Percentiles rank a stretch among this genome's conserved stretches.
phyloP scores from a whole-genome alignment of 1,140 invertebrate species.

The Campoletis sonorensis region DNA sequence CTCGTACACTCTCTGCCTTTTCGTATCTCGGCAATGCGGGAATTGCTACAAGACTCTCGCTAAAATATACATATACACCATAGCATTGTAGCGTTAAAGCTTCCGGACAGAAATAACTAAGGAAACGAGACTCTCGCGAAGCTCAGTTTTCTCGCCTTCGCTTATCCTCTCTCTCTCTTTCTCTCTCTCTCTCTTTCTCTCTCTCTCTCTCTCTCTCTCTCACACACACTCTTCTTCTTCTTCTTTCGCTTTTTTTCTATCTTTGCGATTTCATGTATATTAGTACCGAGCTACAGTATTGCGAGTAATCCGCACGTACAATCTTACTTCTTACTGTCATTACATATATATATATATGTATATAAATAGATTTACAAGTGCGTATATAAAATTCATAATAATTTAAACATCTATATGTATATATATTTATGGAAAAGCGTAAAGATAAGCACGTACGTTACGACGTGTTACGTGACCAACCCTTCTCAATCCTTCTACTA shows the following conservation, averaged over 20 bases:
- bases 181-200: neutral
- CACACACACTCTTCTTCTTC: too few species aligned
- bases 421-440: constrained; percentile 1
- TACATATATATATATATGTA: neutral
- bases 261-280: neutral
- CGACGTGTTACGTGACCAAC: constrained; percentile 32
- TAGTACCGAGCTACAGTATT: constrained; percentile 3
- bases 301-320: constrained; percentile 28
- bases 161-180: neutral
- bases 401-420: neutral
- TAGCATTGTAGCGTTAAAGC: constrained; percentile 5
- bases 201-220: neutral
- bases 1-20: neutral
- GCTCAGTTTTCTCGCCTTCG: constrained; percentile 2
- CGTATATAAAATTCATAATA: too few species aligned
- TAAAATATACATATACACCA: neutral
- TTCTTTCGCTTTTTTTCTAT: neutral
- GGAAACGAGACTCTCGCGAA: neutral
- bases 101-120: constrained; percentile 31
- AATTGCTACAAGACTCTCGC: constrained; percentile 3
- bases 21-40: constrained; percentile 13
- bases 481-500: too few species aligned
- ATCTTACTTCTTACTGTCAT: constrained; percentile 38
- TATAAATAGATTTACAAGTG: neutral
- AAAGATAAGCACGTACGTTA: constrained; percentile 42